Evolutionary conservation across 2,888 invertebrate genomes (phyloP), one percentile per base, ranked within the genome.

Genomic region (Linnaemya tessellans): DNA sequence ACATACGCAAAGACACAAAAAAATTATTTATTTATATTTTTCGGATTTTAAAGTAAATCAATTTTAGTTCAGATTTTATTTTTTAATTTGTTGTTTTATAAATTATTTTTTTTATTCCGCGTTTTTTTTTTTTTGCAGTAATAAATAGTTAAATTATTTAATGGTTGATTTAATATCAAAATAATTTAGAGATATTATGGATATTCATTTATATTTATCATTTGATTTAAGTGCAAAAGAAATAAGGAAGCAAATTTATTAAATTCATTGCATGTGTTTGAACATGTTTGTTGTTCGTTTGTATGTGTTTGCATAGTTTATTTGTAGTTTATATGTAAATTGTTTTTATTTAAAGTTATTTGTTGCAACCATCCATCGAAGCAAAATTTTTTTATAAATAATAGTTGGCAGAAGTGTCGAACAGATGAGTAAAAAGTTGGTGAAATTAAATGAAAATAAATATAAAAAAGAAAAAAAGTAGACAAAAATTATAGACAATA

Each of bases 341-440:
- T 30, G 38, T 73, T 56, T 51, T 70, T 60, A 13, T 78, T 73
- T 65, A n/a, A n/a, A 15, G 51, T 30, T 71, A 62, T 64, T 60
- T 81, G 67, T 86, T 68, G 67, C 68, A 70, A 73, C 86, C 80
- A 87, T 87, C 86, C 88, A 88, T 75, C 86, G 84, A 71, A 86
- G 87, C 85, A 80, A 18, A 62, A 3, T 30, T 30, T 73, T 65
- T 60, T 46, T 46, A 38, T 74, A 77, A 60, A 68, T 20, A 88
- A 70, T 25, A 18, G 62, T 79, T 62, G 89, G 88, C 89, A 90
- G 90, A 91, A 51, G 80, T 78, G 90, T 91, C 91, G 91, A 91
- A 91, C 91, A 92, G 92, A 90, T 91, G 92, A 91, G 90, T 64
- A 91, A 89, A 90, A 92, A 92, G 90, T 84, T 68, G 90, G 88